Percentiles rank a stretch among this genome's conserved stretches.
These are phyloP conservation scores for Pristionchus japonicus DNA, from an alignment of 2,888 invertebrate species.

Conservation along the genomic window DNA sequence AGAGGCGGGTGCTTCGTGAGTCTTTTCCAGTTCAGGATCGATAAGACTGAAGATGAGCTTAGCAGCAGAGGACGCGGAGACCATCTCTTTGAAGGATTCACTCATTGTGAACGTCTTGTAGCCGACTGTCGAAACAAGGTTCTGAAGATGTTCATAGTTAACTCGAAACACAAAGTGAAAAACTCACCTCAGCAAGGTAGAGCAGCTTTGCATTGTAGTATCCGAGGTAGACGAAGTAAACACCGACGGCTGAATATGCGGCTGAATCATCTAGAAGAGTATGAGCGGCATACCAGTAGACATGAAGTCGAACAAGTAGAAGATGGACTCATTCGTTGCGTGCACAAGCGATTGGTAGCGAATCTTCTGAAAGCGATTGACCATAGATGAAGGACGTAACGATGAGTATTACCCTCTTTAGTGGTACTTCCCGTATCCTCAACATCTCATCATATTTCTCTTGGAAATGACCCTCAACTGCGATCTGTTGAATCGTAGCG, in stretches of 20 bases:
- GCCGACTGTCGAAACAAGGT: neutral
- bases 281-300: neutral
- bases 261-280: neutral
- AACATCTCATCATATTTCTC: neutral
- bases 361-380: neutral
- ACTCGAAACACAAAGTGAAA: too few species aligned
- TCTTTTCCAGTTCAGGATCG: neutral
- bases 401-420: neutral
- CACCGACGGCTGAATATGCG: neutral
- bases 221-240: neutral
- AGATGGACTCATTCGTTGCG: slow-evolving; percentile 1
- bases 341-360: neutral
- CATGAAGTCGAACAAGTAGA: neutral
- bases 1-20: neutral
- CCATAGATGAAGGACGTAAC: neutral
- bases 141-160: neutral
- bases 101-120: neutral
- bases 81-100: neutral
- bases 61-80: neutral
- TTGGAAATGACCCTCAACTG: neutral
- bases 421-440: neutral
- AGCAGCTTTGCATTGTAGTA: neutral
- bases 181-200: neutral
- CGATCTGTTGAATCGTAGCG: neutral
- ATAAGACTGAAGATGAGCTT: neutral